Evolutionary conservation across 2,113 vertebrate species (phyloP), one percentile per base, ranked within the genome.

Genomic region (Holacanthus passer): DNA sequence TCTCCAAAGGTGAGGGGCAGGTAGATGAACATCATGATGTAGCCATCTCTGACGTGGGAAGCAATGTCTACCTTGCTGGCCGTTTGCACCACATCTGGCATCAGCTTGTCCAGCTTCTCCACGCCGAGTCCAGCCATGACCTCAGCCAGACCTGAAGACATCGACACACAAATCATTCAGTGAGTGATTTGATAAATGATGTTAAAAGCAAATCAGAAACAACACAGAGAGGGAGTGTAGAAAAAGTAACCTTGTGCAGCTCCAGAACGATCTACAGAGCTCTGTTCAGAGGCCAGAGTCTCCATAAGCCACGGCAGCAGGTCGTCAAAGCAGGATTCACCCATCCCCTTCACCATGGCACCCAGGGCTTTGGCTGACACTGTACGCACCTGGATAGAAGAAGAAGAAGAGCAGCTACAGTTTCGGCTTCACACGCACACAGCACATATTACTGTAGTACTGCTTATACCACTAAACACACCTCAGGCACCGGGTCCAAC

Each of bases 11-110:
- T 99, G 82, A 99, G 97, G 0, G 98, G 98, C 85, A 99, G 92
- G 89, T 99, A 99, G 94, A 99, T 99, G 92, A 99, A 99, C 98
- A 99, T 99, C 98, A 99, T 99, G 82, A 99, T 99, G 88, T 99
- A 99, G 73, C 98, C 98, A n/a, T 99, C 98, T 69, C 98, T 96
- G 78, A 99, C 98, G 0, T 99, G 97, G 27, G 98, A 98, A 2
- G 98, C 98, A 4, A 99, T 99, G 91, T 99, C 98, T 77, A 98
- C 93, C 91, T 99, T 99, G 92, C 98, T 98, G 87, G 98, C 98
- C 4, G 98, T 99, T 19, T 97, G 97, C 64, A 99, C 98, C 13
- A 99, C 98, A 77, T 99, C 98, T 22, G 98, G 98, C 98, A 99
- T 99, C 87, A 99, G 94, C 81, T 99, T 99, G 77, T 99, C 97